These are phyloP conservation scores for Holocentrus rufus DNA, from an alignment of 2,797 vertebrate genomes.

Conservation along the genomic window DNA sequence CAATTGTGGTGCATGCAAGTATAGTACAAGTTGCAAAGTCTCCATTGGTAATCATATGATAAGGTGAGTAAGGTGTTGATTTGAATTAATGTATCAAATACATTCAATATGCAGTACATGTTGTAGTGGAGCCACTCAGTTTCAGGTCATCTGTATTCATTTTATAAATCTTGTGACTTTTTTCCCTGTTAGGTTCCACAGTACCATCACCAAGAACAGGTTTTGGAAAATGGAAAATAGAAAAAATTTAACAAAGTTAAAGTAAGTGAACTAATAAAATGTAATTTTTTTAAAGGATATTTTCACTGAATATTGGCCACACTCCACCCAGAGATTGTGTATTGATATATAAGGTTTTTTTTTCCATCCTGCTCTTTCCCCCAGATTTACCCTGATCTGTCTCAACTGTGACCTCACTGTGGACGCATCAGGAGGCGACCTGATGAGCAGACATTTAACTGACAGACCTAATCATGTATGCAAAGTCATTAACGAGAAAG, in stretches of 20 bases:
- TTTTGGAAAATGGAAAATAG: slow-evolving; percentile 86
- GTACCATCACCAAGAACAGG: slow-evolving; percentile 87
- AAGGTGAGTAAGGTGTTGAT: slow-evolving; percentile 78
- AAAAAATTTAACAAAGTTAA: slow-evolving; percentile 76
- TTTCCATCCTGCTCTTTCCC: slow-evolving; percentile 33
- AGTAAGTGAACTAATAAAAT: slow-evolving; percentile 79
- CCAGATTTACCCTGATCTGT: slow-evolving; percentile 91
- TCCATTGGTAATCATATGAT: slow-evolving; percentile 95
- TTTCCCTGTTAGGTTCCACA: slow-evolving; percentile 87
- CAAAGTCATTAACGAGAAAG: slow-evolving; percentile 89
- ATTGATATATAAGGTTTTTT: neutral
- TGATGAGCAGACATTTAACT: slow-evolving; percentile 92
- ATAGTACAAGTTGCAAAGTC: slow-evolving; percentile 93
- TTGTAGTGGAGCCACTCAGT: neutral
- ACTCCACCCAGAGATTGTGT: neutral
- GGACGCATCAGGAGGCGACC: slow-evolving; percentile 86
- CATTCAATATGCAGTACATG: too few relatives aligned
- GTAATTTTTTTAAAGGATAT: neutral
- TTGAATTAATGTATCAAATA: neutral
- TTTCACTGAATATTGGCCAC: neutral
- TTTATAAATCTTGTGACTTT: slow-evolving; percentile 9
- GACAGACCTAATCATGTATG: slow-evolving; percentile 88
- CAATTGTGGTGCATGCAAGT: slow-evolving; percentile 92
- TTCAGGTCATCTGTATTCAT: neutral
- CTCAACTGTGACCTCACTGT: slow-evolving; percentile 91